Conservation (phyloP, 1,140 invertebrate genomes). For the Homarus americanus region DNA sequence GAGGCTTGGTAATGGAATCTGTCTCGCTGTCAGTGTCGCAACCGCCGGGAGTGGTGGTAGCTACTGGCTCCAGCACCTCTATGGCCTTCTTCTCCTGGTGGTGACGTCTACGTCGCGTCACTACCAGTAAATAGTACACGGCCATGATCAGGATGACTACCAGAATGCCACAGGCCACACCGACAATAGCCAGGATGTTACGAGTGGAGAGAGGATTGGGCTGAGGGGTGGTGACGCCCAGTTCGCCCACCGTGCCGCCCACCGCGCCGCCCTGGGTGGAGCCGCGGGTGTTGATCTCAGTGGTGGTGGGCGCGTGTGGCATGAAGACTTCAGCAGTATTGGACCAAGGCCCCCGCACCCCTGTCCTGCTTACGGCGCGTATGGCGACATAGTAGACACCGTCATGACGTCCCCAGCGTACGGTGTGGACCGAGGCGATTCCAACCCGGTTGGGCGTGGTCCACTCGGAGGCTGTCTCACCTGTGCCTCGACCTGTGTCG, state of each 20-base stretch:
- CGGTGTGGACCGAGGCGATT: conserved; percentile 27
- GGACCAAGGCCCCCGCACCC: conserved; percentile 80
- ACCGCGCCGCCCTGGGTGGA: conserved; percentile 68
- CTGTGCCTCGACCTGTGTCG: conserved; percentile 50
- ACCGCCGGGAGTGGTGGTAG: conserved; percentile 46
- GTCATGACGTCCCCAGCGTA: conserved; percentile 68
- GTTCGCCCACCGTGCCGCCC: conserved; percentile 60
- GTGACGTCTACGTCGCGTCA: conserved; percentile 60
- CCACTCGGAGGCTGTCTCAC: conserved; percentile 62
- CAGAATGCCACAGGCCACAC: conserved; percentile 69
- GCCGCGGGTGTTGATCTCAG: conserved; percentile 69
- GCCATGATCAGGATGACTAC: conserved; percentile 68
- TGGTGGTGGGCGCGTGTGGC: conserved; percentile 76
- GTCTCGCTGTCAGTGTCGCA: conserved; percentile 73
- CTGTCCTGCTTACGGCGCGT: conserved; percentile 78
- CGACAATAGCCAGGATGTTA: conserved; percentile 73
- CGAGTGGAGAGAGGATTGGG: conserved; percentile 58
- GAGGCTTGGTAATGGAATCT: conserved; percentile 73
- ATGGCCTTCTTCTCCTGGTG: conserved; percentile 71
- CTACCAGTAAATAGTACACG: conserved; percentile 72
- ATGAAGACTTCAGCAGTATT: conserved; percentile 81
- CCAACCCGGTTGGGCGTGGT: conserved; percentile 29
- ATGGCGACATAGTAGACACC: conserved; percentile 79
- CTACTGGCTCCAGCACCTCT: conserved; percentile 61
- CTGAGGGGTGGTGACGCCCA: conserved; percentile 66